Evolutionary conservation across 2,113 vertebrate genomes (phyloP), one percentile per base, ranked within the genome.

Genomic region (Carassius carassius): DNA sequence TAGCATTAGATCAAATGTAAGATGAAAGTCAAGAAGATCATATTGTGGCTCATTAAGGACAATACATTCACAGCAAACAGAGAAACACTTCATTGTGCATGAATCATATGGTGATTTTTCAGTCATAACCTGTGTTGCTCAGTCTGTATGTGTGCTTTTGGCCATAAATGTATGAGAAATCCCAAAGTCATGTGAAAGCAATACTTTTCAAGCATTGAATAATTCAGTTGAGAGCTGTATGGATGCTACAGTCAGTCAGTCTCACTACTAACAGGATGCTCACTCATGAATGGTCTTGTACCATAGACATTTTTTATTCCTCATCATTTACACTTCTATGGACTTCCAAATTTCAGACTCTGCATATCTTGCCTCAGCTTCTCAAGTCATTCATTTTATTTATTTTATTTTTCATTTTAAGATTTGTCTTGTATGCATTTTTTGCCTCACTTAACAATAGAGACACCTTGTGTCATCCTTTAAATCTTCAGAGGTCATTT

Each of bases 131-230:
- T 37, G 75, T 58, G 25, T 78, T 37, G 17, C 49, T 56, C 47
- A 54, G 21, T 56, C 49, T 77, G 51, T 77, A 37, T 21, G 51
- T 58, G 29, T 58, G 17, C 75, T 44, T 32, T 62, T 62, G 32
- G 54, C 35, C 77, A 79, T 63, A 29, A 44, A 47, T 65, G 37
- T 16, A 49, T 49, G 72, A 49, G 41, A 74, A 74, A 49, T 80
- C 77, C 37, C 77, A 56, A 11, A 23, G 19, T 79, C 58, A 80
- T 47, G 78, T 80, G 78, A 80, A 63, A 80, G 78, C 37, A 63
- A 63, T 65, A 23, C 32, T 60, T 60, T 78, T 56, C 14, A 65
- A 65, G 58, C 58, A 80, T 80, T 80, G 14, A 80, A 62, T 62
- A 8, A 35, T 35, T 35, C 17, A 21, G 12, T 41, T 73, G 70